Evolutionary conservation across 2,797 vertebrate genomes (phyloP).

Genomic region (Lycodopsis pacificus): DNA sequence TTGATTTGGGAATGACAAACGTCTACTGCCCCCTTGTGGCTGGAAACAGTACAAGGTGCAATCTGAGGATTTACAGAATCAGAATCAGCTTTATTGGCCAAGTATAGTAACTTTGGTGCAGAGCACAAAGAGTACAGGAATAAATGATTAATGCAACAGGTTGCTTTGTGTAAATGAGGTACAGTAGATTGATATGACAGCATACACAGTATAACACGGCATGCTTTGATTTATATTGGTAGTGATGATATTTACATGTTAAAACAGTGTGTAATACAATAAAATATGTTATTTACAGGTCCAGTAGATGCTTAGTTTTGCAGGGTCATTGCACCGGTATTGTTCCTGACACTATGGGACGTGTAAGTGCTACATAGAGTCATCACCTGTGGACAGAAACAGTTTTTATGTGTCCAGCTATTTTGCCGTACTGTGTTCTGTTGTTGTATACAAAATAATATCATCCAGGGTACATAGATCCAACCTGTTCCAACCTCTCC

Average conservation of each 20-base stretch:
- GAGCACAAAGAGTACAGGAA: neutral
- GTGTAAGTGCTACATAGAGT: too few species aligned
- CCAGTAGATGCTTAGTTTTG: too few species aligned
- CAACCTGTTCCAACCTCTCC: too few species aligned
- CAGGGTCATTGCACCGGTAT: too few species aligned
- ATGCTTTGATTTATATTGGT: neutral
- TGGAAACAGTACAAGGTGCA: neutral
- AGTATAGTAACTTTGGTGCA: neutral
- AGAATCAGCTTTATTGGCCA: neutral
- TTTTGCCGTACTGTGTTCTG: too few species aligned
- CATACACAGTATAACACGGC: neutral
- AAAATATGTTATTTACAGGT: too few species aligned
- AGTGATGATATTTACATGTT: neutral
- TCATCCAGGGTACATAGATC: too few species aligned
- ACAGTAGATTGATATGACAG: neutral
- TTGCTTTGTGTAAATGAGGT: neutral
- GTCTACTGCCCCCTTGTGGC: neutral
- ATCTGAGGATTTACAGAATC: neutral
- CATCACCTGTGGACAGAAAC: too few species aligned
- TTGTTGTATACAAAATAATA: too few species aligned
- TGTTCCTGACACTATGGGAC: too few species aligned
- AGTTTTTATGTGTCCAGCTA: too few species aligned
- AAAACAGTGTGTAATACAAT: too few species aligned
- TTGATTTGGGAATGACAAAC: neutral
- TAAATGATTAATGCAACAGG: neutral